Conservation (phyloP, 2,888 invertebrate genomes). For the Acholoe squamosa region DNA sequence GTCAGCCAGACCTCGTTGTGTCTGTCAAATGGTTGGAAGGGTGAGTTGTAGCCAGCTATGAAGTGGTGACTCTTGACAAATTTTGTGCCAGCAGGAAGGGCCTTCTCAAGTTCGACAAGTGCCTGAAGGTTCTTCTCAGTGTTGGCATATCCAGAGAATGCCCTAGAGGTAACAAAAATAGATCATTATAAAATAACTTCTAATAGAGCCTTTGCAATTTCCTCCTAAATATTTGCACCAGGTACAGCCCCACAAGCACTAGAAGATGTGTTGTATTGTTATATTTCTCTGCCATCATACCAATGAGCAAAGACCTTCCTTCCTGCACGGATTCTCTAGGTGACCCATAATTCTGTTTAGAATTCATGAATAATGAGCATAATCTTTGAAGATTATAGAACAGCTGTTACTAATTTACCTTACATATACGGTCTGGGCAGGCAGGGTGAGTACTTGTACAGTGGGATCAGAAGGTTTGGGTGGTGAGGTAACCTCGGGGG, state of each 20-base stretch:
- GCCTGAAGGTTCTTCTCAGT: background rate
- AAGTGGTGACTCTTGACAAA: slow-evolving; percentile 54
- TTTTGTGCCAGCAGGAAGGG: slow-evolving; percentile 18
- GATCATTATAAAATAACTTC: background rate
- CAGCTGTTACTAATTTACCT: too few species aligned
- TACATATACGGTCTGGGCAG: background rate
- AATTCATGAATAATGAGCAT: too few species aligned
- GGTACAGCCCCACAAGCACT: too few species aligned
- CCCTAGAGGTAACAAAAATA: slow-evolving; percentile 30
- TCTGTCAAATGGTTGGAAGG: slow-evolving; percentile 66
- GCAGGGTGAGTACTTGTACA: background rate
- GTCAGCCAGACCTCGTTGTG: slow-evolving; percentile 68
- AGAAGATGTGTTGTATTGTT: too few species aligned
- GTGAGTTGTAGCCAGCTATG: slow-evolving; percentile 66
- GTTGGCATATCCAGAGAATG: slow-evolving; percentile 63
- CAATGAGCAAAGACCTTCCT: too few species aligned
- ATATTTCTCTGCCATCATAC: too few species aligned
- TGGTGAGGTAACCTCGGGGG: background rate
- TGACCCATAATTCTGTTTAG: too few species aligned
- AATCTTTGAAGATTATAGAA: too few species aligned
- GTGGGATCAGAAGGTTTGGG: background rate
- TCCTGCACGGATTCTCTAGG: too few species aligned
- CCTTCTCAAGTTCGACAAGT: background rate
- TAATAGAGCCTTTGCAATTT: too few species aligned
- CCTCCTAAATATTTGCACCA: too few species aligned